Evolutionary conservation across 2,113 vertebrate species (phyloP).

Genomic region (Neofelis nebulosa): DNA sequence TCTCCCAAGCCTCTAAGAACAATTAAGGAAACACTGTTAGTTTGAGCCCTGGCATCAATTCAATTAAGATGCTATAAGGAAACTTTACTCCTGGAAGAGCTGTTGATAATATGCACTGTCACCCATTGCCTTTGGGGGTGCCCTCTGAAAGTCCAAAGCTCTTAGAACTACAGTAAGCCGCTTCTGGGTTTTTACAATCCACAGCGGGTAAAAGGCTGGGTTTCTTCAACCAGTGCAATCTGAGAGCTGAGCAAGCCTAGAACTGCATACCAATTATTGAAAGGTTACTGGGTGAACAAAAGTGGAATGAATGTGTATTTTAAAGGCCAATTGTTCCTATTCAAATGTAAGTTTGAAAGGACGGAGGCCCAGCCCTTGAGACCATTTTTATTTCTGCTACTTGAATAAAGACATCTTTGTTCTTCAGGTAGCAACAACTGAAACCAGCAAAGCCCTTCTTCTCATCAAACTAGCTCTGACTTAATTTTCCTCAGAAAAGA

Average conservation of each 20-base stretch:
- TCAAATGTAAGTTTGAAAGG: conserved; percentile 38
- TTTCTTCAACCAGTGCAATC: neutral
- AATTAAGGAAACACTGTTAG: neutral
- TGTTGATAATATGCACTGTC: neutral
- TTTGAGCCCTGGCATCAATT: neutral
- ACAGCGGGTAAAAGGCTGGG: too few species aligned
- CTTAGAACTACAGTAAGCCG: neutral
- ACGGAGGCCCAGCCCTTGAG: conserved; percentile 32
- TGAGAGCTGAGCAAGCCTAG: neutral
- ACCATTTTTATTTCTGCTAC: conserved; percentile 32
- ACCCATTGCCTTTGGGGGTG: neutral
- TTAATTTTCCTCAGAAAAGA: conserved; percentile 34
- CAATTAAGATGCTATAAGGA: neutral
- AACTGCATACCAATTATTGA: conserved; percentile 39
- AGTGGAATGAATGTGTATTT: conserved; percentile 61
- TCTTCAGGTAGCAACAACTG: conserved; percentile 21
- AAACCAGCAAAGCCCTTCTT: neutral
- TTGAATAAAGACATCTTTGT: conserved; percentile 39
- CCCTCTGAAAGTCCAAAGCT: neutral
- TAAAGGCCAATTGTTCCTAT: conserved; percentile 58
- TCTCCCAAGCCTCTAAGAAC: neutral
- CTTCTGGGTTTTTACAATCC: neutral
- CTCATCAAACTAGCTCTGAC: neutral
- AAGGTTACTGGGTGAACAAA: neutral
- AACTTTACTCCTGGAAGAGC: neutral